Percentiles rank a stretch among this genome's conserved stretches.
Conservation (phyloP, 1,140 invertebrate species). For the Drosophila repleta region DNA sequence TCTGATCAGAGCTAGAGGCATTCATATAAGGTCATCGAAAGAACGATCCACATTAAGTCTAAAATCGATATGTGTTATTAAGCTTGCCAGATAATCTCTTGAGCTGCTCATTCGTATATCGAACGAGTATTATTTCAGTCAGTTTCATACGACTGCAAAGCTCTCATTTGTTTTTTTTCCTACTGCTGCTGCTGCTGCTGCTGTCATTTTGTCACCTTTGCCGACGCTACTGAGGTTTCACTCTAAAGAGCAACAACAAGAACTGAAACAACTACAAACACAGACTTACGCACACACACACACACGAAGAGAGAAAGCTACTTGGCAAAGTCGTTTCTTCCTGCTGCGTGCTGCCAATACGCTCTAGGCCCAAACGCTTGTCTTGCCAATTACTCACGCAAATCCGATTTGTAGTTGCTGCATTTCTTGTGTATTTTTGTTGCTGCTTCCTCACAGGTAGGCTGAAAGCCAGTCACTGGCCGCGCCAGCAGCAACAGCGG, state of each 20-base stretch:
- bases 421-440: slow-evolving; percentile 16
- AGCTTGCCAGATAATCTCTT: too few relatives aligned
- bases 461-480: slow-evolving; percentile 43
- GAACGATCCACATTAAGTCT: too few relatives aligned
- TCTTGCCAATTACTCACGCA: slow-evolving; percentile 81
- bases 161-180: slow-evolving; percentile 22
- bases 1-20: too few relatives aligned
- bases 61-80: too few relatives aligned
- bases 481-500: slow-evolving; percentile 36
- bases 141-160: background rate
- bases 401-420: slow-evolving; percentile 77
- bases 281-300: background rate
- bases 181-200: slow-evolving; percentile 7
- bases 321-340: slow-evolving; percentile 29
- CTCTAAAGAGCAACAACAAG: slow-evolving; percentile 32
- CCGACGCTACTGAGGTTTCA: slow-evolving; percentile 73
- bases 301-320: background rate
- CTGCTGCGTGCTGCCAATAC: slow-evolving; percentile 47
- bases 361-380: slow-evolving; percentile 52
- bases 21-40: too few relatives aligned
- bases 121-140: background rate
- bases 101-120: too few relatives aligned
- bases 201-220: slow-evolving; percentile 32
- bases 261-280: slow-evolving; percentile 10
- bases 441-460: slow-evolving; percentile 10